Evolutionary conservation across 2,113 vertebrate species (phyloP), one percentile per base, ranked within the genome.

Genomic region (Malaclemys terrapin): DNA sequence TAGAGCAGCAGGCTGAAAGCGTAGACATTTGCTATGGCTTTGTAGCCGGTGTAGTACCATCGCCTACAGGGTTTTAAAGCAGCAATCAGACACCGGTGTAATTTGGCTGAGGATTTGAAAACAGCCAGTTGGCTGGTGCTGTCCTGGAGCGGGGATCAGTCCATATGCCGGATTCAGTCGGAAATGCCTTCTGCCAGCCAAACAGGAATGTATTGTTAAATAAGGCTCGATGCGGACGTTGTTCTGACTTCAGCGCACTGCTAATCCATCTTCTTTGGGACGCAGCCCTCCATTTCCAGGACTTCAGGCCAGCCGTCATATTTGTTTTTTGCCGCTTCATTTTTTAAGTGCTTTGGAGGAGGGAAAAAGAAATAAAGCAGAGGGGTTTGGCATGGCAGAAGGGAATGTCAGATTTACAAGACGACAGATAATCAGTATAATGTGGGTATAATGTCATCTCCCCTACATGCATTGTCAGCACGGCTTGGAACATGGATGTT

Each of bases 281-380:
- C 95, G 20, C 99, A 99, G 96, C 99, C 99, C 56, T 98, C 95
- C 91, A 99, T 80, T 93, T 99, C 98, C 89, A 98, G 95, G 72
- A 98, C 42, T 80, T 98, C 98, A 0, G 99, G 99, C 99, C 99
- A 99, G n/a, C 97, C 98, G 0, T 98, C 98, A 0, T 99, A 99
- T 78, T 98, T 93, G 85, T 99, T 99, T 6, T 57, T 98, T 0
- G 96, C 38, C 42, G 92, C 38, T 57, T 98, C 69, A 50, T 98
- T 99, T 96, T 98, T 98, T 84, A 98, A 83, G 84, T 93, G 72
- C 99, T 99, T 93, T 96, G 85, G 84, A 95, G 88, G 53, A 25
- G 79, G 42, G 22, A 78, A 56, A 75, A 57, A 69, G 72, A 93
- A 27, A 85, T 3, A 56, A 3, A 6, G 16, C 19, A 79, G 47